These are phyloP conservation scores for Micrastur ruficollis DNA, from an alignment of 2,797 vertebrate species.

Conservation along the genomic window DNA sequence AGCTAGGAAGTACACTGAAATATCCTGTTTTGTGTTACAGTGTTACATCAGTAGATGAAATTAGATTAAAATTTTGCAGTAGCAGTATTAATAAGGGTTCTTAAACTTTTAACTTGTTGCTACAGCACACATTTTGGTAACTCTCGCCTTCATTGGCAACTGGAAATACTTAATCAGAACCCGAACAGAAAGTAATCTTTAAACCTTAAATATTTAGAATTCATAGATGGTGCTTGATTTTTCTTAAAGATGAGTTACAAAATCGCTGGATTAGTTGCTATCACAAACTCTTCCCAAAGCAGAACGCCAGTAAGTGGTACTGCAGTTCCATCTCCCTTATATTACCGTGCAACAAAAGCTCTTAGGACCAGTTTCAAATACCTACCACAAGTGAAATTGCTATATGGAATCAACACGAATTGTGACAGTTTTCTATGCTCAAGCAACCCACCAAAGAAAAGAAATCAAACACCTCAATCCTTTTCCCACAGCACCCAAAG, in stretches of 20 bases:
- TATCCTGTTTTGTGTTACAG: too few relatives aligned
- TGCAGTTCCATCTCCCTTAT: neutral
- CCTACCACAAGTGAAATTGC: neutral
- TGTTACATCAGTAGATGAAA: neutral
- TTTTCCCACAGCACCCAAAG: neutral
- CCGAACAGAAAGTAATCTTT: neutral
- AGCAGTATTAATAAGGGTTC: neutral
- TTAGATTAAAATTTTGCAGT: neutral
- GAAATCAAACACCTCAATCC: neutral
- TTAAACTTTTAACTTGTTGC: neutral
- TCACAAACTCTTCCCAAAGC: neutral
- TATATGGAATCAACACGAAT: neutral
- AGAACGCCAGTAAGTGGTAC: neutral
- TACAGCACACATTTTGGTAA: neutral
- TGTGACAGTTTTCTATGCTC: neutral
- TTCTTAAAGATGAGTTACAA: neutral
- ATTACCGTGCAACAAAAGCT: fast-evolving
- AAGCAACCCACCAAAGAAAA: neutral
- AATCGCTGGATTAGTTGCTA: neutral
- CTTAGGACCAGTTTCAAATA: neutral
- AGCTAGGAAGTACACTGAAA: neutral
- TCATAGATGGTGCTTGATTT: neutral
- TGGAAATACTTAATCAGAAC: neutral
- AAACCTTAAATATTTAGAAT: neutral
- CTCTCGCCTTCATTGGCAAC: fast-evolving